Percentiles rank a stretch among this genome's conserved stretches.
These are phyloP conservation scores for Trachelus tabidus DNA, from an alignment of 2,888 invertebrate genomes.

Conservation along the genomic window DNA sequence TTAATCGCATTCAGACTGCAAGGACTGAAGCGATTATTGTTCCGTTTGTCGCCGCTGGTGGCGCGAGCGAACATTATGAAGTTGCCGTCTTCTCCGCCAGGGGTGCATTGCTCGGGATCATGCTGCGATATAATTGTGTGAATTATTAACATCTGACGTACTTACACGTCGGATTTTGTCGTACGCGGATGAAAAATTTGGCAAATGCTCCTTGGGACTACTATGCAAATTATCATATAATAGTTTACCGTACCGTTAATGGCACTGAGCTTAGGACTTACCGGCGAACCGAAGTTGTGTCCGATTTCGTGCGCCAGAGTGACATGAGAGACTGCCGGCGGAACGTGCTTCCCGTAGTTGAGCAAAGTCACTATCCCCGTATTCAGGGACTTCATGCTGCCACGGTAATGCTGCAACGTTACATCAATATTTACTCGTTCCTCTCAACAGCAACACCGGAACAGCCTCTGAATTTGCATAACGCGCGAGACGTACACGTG, in stretches of 20 bases:
- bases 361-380: conserved; percentile 97
- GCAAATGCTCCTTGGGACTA: neutral
- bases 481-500: neutral
- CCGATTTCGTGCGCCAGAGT: conserved; percentile 99
- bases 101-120: conserved; percentile 94
- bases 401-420: conserved; percentile 87
- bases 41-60: conserved; percentile 96
- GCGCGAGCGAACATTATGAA: conserved; percentile 99
- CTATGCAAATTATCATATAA: neutral
- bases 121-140: conserved; percentile 73
- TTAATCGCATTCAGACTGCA: conserved; percentile 94
- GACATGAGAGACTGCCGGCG: conserved; percentile 97
- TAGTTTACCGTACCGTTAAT: neutral
- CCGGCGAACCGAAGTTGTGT: conserved; percentile 98
- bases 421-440: conserved; percentile 6
- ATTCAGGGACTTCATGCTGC: conserved; percentile 93
- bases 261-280: conserved; percentile 66
- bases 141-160: neutral
- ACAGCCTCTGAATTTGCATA: neutral
- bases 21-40: conserved; percentile 94
- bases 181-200: neutral
- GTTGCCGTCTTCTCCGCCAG: conserved; percentile 96
- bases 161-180: neutral
- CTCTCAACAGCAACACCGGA: neutral
- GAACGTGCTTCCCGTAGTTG: conserved; percentile 98